Evolutionary conservation across 2,888 invertebrate species (phyloP), one percentile per base, ranked within the genome.

Genomic region (Exocentrus adspersus): DNA sequence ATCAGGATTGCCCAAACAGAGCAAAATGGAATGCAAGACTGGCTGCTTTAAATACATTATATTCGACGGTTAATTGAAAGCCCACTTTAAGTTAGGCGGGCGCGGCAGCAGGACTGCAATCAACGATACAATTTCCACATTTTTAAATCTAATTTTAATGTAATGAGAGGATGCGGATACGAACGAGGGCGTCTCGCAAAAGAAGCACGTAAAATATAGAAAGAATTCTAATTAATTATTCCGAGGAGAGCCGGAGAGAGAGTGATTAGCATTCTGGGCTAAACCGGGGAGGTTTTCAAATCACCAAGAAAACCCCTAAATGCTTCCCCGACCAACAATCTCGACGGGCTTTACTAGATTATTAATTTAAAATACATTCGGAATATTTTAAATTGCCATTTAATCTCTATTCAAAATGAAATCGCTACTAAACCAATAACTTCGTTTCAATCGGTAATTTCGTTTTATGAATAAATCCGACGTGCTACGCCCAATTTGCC

Each of bases 211-310:
- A 81, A 80, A 81, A 79, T 80, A 81, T 80, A 81, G 84, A 84
- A 85, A 86, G 85, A 86, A 86, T 85, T 84, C 85, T 85, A 85
- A 85, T 86, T 86, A 86, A 86, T 86, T 86, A 86, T 86, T 86
- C 86, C 76, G 77, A 80, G 79, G 85, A 85, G 85, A 85, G 85
- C 83, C 83, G 82, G 83, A 84, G 82, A 73, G 79, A 75, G 84
- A 84, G 84, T 86, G 85, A 86, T 86, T 86, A 86, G 85, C 86
- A 86, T 81, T 79, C 80, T 76, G 74, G 73, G 73, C 72, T 75
- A 72, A 60, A 72, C 67, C 66, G 68, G 56, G 56, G 70, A 72
- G 72, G 65, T 70, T 73, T 71, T 60, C 65, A 69, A 71, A 60
- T 58, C 62, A 50, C 48, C 51, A 42, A 58, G 54, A 61, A 68